Conservation (phyloP, 2,888 invertebrate genomes). For the Leucophora obtusa region DNA sequence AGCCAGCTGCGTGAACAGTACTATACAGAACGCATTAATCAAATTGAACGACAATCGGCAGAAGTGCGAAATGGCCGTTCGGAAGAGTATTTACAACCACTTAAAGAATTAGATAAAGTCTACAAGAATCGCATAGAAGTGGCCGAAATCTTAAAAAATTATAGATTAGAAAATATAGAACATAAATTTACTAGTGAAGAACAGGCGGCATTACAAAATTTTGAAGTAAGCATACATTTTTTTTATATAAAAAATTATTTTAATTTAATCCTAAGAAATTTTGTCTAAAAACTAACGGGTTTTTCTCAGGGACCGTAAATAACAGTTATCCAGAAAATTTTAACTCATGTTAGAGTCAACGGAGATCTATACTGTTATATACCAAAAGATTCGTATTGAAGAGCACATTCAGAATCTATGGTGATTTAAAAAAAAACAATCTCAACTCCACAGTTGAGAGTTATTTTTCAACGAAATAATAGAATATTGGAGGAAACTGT, state of each 20-base stretch:
- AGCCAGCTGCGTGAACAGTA: slow-evolving; percentile 91
- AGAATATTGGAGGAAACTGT: too few relatives aligned
- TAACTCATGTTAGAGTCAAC: too few relatives aligned
- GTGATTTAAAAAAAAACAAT: too few relatives aligned
- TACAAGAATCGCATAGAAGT: slow-evolving; percentile 92
- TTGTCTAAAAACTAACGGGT: too few relatives aligned
- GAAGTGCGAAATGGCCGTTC: slow-evolving; percentile 93
- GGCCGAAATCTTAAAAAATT: slow-evolving; percentile 90
- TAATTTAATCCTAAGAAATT: too few relatives aligned
- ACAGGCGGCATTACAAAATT: slow-evolving; percentile 92
- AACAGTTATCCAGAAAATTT: too few relatives aligned
- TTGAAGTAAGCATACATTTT: slow-evolving; percentile 82
- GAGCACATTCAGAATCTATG: too few relatives aligned
- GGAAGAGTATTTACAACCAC: slow-evolving; percentile 91
- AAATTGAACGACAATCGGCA: slow-evolving; percentile 90
- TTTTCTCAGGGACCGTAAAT: too few relatives aligned
- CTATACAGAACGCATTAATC: slow-evolving; percentile 88
- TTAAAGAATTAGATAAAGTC: slow-evolving; percentile 92
- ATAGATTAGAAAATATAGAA: slow-evolving; percentile 88
- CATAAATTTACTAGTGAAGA: slow-evolving; percentile 93
- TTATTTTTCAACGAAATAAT: too few relatives aligned
- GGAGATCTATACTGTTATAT: too few relatives aligned
- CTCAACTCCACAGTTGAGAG: too few relatives aligned
- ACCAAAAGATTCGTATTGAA: too few relatives aligned
- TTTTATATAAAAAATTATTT: neutral